phyloP scores from a whole-genome alignment of 1,140 invertebrate species.

The Tribolium madens region DNA sequence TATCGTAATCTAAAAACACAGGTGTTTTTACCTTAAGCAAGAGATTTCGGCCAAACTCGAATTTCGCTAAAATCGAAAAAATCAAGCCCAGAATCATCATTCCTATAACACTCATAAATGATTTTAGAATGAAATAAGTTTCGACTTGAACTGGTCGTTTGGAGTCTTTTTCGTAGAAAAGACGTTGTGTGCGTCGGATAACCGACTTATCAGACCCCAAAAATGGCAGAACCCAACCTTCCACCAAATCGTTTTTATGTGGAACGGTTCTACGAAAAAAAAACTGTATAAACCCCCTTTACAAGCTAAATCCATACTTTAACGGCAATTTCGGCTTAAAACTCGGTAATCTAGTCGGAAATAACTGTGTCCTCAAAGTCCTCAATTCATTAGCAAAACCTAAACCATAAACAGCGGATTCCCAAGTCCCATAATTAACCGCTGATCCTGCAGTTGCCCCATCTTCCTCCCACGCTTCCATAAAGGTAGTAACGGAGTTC shows the following conservation, averaged over 20 bases:
- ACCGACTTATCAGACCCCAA: conserved; percentile 85
- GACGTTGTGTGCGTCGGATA: conserved; percentile 80
- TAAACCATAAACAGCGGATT: conserved; percentile 82
- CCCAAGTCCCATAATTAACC: conserved; percentile 85
- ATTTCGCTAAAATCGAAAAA: conserved; percentile 76
- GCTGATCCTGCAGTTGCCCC: conserved; percentile 57
- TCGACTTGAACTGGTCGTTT: conserved; percentile 79
- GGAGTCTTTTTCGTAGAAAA: conserved; percentile 76
- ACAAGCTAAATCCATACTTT: conserved; percentile 67
- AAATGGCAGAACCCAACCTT: conserved; percentile 83
- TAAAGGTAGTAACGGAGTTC: conserved; percentile 82
- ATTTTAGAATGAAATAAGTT: conserved; percentile 72
- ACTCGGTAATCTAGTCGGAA: conserved; percentile 73
- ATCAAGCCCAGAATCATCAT: conserved; percentile 71
- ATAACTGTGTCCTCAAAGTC: conserved; percentile 75
- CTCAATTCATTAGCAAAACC: conserved; percentile 74
- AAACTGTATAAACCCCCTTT: conserved; percentile 16
- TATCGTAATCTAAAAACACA: conserved; percentile 2
- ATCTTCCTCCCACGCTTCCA: conserved; percentile 66
- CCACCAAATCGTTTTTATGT: conserved; percentile 72
- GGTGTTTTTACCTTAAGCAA: conserved; percentile 28
- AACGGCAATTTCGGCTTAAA: conserved; percentile 72
- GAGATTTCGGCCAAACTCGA: conserved; percentile 67
- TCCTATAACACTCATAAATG: conserved; percentile 66
- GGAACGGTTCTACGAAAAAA: conserved; percentile 70